Conservation (phyloP, 1,140 invertebrate genomes). For the Hyles euphorbiae region DNA sequence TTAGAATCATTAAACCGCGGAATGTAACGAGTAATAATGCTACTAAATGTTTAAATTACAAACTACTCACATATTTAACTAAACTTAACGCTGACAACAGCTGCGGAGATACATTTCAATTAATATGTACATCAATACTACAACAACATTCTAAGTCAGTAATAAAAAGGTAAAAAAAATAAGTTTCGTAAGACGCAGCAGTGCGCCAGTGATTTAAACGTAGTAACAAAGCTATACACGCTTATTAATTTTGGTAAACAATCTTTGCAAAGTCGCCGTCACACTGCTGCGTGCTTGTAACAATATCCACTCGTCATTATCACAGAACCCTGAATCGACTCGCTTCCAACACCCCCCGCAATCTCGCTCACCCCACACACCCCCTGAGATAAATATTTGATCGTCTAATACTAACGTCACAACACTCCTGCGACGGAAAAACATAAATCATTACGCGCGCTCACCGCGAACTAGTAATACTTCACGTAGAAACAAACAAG, state of each 20-base stretch:
- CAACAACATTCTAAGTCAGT: constrained; percentile 5
- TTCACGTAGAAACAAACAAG: background rate
- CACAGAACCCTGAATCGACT: constrained; percentile 52
- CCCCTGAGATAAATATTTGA: too few species aligned
- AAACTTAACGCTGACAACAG: background rate
- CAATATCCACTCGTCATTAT: constrained; percentile 37
- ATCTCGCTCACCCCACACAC: too few species aligned
- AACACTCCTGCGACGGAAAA: too few species aligned
- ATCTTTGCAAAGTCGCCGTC: background rate
- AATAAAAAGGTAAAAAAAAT: constrained; percentile 21
- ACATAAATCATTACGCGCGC: too few species aligned
- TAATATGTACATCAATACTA: constrained; percentile 21
- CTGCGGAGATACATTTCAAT: constrained; percentile 15
- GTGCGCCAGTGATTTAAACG: too few species aligned
- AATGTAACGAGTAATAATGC: constrained; percentile 50
- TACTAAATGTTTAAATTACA: constrained; percentile 30
- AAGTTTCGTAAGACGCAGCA: constrained; percentile 17
- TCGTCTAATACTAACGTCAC: too few species aligned
- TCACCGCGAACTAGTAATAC: too few species aligned
- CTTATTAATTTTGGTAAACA: constrained; percentile 10
- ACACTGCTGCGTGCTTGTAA: constrained; percentile 8
- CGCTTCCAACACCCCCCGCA: constrained; percentile 6
- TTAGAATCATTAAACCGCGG: constrained; percentile 31
- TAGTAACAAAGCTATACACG: constrained; percentile 5
- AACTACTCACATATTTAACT: too few species aligned